A percentile compares a stretch with the other conserved stretches of the same genome.
Evolutionary conservation across 1,140 invertebrate genomes (phyloP).

Genomic region (Monomorium pharaonis): DNA sequence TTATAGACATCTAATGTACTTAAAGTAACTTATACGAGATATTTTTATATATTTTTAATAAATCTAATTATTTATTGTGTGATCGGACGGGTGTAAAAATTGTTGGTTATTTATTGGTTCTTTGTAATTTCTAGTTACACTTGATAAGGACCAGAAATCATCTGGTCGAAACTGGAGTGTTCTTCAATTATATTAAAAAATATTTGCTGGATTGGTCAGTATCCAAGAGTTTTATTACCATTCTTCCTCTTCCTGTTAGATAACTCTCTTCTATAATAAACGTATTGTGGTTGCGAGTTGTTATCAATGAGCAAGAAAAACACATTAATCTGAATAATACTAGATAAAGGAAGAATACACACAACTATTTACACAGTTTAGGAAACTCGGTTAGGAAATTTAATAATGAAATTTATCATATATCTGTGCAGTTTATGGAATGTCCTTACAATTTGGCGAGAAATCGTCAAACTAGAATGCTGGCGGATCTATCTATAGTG

Average conservation of each 20-base stretch:
- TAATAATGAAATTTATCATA: conserved; percentile 37
- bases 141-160: too few species aligned
- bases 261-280: conserved; percentile 37
- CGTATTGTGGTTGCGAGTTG: conserved; percentile 12
- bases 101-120: too few species aligned
- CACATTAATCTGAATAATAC: not conserved
- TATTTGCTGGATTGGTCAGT: too few species aligned
- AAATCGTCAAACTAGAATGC: conserved; percentile 99
- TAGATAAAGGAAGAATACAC: not conserved
- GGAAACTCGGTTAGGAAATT: not conserved
- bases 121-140: too few species aligned
- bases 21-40: too few species aligned
- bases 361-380: not conserved
- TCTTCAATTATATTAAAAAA: too few species aligned
- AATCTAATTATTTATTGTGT: too few species aligned
- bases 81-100: too few species aligned
- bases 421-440: conserved; percentile 92
- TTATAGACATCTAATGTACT: too few species aligned
- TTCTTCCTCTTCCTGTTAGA: conserved; percentile 13
- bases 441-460: conserved; percentile 97
- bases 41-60: too few species aligned
- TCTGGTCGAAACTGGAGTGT: too few species aligned
- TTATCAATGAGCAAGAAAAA: not conserved
- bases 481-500: conserved; percentile 96
- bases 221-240: too few species aligned